phyloP scores from a whole-genome alignment of 2,888 invertebrate species.

The Napeogenes inachia region DNA sequence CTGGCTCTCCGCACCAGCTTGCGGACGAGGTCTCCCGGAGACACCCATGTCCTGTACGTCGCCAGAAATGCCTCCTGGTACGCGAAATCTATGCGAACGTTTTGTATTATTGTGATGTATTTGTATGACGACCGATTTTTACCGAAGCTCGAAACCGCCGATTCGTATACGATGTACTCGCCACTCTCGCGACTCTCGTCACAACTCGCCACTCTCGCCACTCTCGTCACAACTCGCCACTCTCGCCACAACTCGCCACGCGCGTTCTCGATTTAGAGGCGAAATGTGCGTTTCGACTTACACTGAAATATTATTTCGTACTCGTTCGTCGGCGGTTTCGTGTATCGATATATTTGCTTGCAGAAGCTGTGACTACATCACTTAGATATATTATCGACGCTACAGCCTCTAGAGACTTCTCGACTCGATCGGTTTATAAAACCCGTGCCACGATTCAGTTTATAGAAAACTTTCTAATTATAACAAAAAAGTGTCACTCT shows the following conservation, averaged over 20 bases:
- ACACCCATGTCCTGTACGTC: conserved; percentile 97
- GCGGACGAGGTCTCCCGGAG: conserved; percentile 89
- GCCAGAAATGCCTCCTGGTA: conserved; percentile 99
- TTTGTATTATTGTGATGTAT: background rate
- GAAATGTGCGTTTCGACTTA: background rate
- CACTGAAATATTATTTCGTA: background rate
- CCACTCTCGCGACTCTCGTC: too few relatives aligned
- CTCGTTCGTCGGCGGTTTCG: background rate
- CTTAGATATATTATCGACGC: background rate
- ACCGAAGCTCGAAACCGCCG: background rate
- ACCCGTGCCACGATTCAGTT: background rate
- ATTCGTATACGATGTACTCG: too few relatives aligned
- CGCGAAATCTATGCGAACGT: conserved; percentile 83
- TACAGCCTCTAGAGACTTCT: background rate
- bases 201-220: too few relatives aligned
- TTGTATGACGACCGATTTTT: background rate
- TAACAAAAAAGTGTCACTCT: background rate
- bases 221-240: too few relatives aligned
- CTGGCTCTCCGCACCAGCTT: conserved; percentile 87
- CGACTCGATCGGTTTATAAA: background rate
- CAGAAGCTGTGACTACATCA: background rate
- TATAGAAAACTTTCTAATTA: background rate
- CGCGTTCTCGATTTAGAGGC: too few relatives aligned
- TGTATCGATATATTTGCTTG: background rate
- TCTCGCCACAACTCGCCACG: too few relatives aligned